Percentiles rank a stretch among this genome's conserved stretches.
phyloP scores from a whole-genome alignment of 2,113 vertebrate species.

The Sisor rabdophorus region DNA sequence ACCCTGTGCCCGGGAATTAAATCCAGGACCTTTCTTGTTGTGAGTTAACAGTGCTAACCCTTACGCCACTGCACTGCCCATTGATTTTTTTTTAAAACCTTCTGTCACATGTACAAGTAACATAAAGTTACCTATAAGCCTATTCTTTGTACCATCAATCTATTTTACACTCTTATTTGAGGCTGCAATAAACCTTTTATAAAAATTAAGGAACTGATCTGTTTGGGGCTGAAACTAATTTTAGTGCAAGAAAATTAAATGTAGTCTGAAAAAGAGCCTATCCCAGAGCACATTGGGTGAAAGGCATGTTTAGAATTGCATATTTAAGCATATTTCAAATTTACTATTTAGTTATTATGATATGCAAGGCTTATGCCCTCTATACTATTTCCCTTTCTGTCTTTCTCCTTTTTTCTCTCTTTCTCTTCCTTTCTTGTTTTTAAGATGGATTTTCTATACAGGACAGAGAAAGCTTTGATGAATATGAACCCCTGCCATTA shows the following conservation, averaged over 20 bases:
- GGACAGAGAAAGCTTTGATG: slow-evolving; percentile 37
- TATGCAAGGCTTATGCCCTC: slow-evolving; percentile 1
- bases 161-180: not conserved
- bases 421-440: not conserved
- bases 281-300: too few relatives aligned
- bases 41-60: too few relatives aligned
- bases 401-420: not conserved
- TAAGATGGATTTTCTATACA: not conserved
- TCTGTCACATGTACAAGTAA: not conserved
- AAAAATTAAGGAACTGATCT: too few relatives aligned
- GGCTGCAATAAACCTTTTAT: not conserved
- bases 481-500: slow-evolving; percentile 49
- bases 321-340: too few relatives aligned
- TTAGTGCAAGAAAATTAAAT: not conserved
- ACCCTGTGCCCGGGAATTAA: too few relatives aligned
- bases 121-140: not conserved
- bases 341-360: not conserved
- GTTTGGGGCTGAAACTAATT: not conserved
- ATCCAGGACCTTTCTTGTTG: too few relatives aligned
- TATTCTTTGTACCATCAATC: not conserved
- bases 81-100: not conserved
- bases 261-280: too few relatives aligned
- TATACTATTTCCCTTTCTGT: not conserved
- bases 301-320: not conserved
- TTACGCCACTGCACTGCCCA: too few relatives aligned